These are phyloP conservation scores for Thaumetopoea pityocampa DNA, from an alignment of 1,140 invertebrate species.

Conservation along the genomic window DNA sequence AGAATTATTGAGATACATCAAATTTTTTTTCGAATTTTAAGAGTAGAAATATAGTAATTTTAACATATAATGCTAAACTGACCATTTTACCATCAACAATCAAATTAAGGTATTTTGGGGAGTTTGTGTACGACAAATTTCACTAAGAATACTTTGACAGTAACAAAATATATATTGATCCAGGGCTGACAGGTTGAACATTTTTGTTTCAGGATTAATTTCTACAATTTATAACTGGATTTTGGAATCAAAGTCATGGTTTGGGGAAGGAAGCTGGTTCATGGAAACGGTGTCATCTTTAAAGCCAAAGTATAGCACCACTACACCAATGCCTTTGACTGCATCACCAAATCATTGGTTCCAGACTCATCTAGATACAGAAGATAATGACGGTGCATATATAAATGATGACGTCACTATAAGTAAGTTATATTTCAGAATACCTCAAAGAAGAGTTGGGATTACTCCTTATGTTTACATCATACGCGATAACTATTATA, in stretches of 20 bases:
- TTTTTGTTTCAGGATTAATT: slow-evolving; percentile 38
- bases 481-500: too few species aligned
- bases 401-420: slow-evolving; percentile 16
- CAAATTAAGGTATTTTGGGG: too few species aligned
- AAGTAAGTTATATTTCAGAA: slow-evolving; percentile 13
- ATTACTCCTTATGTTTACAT: too few species aligned
- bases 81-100: too few species aligned
- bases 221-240: slow-evolving; percentile 53
- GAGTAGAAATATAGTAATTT: too few species aligned
- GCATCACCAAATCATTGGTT: slow-evolving; percentile 57
- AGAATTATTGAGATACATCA: too few species aligned
- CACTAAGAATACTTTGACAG: too few species aligned
- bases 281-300: slow-evolving; percentile 31
- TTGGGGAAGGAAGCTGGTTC: slow-evolving; percentile 40
- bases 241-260: slow-evolving; percentile 40
- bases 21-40: too few species aligned
- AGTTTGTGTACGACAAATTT: too few species aligned
- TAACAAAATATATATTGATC: too few species aligned
- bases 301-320: slow-evolving; percentile 30
- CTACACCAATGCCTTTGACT: slow-evolving; percentile 30
- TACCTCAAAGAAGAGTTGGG: too few species aligned
- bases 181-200: neutral
- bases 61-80: too few species aligned
- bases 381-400: slow-evolving; percentile 52
- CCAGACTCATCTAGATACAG: slow-evolving; percentile 48